These are phyloP conservation scores for Gari tellinella DNA, from an alignment of 2,888 invertebrate species.

Conservation along the genomic window DNA sequence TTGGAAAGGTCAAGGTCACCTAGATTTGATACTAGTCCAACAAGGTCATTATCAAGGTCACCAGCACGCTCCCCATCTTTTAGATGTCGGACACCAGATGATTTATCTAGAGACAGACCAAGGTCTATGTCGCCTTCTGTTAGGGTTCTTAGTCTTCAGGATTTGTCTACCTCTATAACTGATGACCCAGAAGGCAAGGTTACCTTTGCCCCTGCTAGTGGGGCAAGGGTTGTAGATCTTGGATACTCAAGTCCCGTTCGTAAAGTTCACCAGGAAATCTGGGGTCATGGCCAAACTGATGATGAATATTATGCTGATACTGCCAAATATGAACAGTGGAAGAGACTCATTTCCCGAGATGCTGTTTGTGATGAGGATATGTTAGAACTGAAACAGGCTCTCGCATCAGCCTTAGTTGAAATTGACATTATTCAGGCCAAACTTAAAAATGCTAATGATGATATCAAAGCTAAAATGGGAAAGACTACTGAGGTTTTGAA, in stretches of 20 bases:
- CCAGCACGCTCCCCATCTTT: conserved; percentile 57
- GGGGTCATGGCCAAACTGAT: conserved; percentile 69
- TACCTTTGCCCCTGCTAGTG: conserved; percentile 64
- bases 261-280: conserved; percentile 75
- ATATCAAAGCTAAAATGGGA: conserved; percentile 74
- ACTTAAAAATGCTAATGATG: conserved; percentile 74
- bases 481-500: conserved; percentile 77
- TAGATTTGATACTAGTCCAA: conserved; percentile 33
- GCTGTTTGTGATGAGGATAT: conserved; percentile 70
- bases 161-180: conserved; percentile 65
- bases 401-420: conserved; percentile 77
- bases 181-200: conserved; percentile 64
- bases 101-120: conserved; percentile 46
- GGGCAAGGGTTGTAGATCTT: conserved; percentile 64
- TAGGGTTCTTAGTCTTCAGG: conserved; percentile 63
- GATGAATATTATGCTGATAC: conserved; percentile 68
- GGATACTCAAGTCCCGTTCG: conserved; percentile 75
- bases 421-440: conserved; percentile 78
- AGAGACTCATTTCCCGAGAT: conserved; percentile 65
- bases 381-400: conserved; percentile 77
- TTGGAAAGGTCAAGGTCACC: conserved; percentile 58
- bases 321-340: conserved; percentile 70
- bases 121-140: conserved; percentile 54
- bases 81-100: conserved; percentile 63
- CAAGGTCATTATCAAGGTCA: conserved; percentile 52